phyloP scores from a whole-genome alignment of 2,888 invertebrate species.

The Himalopsyche tibetana region DNA sequence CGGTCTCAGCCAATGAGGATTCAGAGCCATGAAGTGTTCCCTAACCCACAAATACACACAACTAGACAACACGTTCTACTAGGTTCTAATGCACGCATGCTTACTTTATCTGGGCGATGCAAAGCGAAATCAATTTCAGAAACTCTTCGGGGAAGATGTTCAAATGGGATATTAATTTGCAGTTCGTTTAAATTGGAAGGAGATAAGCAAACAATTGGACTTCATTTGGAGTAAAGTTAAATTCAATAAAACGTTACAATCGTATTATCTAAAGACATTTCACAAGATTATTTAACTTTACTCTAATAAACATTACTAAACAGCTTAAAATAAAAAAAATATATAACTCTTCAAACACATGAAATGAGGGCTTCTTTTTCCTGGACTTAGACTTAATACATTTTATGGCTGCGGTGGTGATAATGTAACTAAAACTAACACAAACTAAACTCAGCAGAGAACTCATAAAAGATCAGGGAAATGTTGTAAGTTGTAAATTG shows the following conservation, averaged over 20 bases:
- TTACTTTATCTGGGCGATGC: slow-evolving; percentile 49
- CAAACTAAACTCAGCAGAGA: no score
- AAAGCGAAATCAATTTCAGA: slow-evolving; percentile 47
- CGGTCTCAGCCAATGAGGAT: slow-evolving; percentile 81
- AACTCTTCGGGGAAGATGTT: slow-evolving; percentile 18
- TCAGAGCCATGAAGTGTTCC: slow-evolving; percentile 83
- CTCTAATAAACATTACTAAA: neutral
- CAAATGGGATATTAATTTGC: neutral
- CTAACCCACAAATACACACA: slow-evolving; percentile 74
- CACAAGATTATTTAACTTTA: slow-evolving; percentile 10
- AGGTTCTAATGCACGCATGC: slow-evolving; percentile 62
- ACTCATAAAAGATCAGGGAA: no score
- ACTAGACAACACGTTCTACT: slow-evolving; percentile 66
- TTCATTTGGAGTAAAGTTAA: slow-evolving; percentile 24
- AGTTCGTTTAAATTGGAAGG: slow-evolving; percentile 5
- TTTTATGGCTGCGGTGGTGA: no score
- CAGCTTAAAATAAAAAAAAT: no score
- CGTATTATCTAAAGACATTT: neutral
- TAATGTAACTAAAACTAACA: no score
- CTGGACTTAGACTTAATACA: no score
- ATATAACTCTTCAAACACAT: no score
- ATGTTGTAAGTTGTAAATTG: no score
- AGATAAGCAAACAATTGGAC: slow-evolving; percentile 3
- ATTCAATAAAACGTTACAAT: neutral
- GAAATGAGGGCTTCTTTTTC: no score